Base-by-base conservation (phyloP, 2,797 vertebrate species). In the Cossypha dichroa region DNA sequence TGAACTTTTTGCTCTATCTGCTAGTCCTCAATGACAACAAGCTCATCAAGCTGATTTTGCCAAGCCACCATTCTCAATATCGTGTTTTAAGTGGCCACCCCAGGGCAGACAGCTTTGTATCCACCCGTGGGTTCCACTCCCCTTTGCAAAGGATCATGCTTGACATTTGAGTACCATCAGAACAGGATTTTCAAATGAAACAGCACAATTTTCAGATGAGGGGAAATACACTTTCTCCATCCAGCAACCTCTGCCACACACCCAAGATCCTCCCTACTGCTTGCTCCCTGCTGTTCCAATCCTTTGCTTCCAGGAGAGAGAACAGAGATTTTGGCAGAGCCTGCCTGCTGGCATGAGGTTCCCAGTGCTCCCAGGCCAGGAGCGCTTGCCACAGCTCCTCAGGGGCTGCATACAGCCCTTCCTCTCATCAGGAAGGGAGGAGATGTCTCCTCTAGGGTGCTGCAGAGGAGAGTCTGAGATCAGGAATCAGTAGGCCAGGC, bases 271-370 rank as follows among this genome's bases (percentile, higher is more conserved):
- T 92, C 79, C 72, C 36, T 19, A 76, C 80, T 64, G 64, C 62
- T 77, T 83, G 67, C 64, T 94, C 81, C 68, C 75, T 83, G 85
- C 52, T 93, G 68, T 60, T 93, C 68, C 70, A 72, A 91, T 89
- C 66, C 73, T 87, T 80, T 0, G 1, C 46, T 95, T 95, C 79
- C 75, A 80, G 59, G 46, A 94, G 68, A 89, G 31, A 92, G 64
- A 93, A 80, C 1, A 89, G 70, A 75, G 33, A 85, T 43, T 86
- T 64, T 94, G 94, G 92, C 94, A 93, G 40, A 92, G 55, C 13
- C 38, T 85, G 56, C 29, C 69, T 83, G 58, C 70, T 85, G 85
- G 77, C 85, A 62, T 33, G 68, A 91, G 33, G 28, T 18, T 93
- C 66, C 54, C 5, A 3, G 54, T 9, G 43, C 72, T 79, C 63